These are phyloP conservation scores for Lipotes vexillifer DNA, from an alignment of 2,113 vertebrate genomes.

Conservation along the genomic window DNA sequence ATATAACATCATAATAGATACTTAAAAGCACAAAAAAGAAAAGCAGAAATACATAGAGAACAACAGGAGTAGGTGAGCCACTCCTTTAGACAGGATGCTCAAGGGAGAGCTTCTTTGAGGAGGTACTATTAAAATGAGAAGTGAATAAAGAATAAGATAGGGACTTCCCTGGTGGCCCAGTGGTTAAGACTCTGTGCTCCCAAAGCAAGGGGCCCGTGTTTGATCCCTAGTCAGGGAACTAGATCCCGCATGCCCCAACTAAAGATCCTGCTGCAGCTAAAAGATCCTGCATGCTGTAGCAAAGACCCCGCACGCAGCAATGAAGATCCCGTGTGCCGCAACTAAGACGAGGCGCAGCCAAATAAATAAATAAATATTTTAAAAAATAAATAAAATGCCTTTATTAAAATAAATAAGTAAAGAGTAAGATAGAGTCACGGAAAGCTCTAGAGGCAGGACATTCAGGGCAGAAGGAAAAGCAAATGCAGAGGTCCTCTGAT, in stretches of 20 bases:
- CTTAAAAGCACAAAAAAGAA: background rate
- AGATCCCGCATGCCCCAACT: no score
- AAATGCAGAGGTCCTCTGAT: background rate
- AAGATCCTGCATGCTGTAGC: no score
- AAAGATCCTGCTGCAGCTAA: no score
- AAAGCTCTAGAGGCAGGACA: background rate
- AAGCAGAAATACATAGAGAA: background rate
- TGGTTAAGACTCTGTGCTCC: no score
- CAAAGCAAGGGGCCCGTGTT: no score
- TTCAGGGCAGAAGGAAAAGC: background rate
- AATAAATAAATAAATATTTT: no score
- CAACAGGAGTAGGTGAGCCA: background rate
- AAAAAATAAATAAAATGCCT: no score
- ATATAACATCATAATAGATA: background rate
- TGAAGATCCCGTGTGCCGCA: no score
- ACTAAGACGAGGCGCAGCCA: no score
- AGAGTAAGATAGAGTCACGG: background rate
- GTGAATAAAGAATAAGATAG: background rate
- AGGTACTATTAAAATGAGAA: background rate
- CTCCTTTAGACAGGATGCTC: background rate
- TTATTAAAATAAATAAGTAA: background rate
- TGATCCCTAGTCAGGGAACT: no score
- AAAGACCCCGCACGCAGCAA: no score
- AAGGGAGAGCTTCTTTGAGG: background rate
- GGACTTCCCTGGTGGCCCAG: no score